Evolutionary conservation across 2,113 vertebrate genomes (phyloP).

Genomic region (Calidris pygmaea): DNA sequence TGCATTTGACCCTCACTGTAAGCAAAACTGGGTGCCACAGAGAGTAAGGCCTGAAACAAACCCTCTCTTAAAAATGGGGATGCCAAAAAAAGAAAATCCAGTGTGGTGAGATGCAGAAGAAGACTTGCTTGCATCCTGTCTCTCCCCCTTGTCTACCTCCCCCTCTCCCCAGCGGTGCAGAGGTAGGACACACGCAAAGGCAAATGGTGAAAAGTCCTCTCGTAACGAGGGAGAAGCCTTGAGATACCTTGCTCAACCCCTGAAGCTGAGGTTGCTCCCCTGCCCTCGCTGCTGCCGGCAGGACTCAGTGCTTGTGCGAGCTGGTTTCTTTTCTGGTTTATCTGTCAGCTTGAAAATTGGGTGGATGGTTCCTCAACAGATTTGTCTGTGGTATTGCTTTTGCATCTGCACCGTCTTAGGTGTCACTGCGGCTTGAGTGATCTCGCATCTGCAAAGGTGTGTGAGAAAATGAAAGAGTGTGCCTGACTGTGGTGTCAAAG

Average conservation of each 20-base stretch:
- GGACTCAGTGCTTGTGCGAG: neutral
- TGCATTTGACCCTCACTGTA: neutral
- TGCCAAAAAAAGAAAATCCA: neutral
- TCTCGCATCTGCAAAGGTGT: neutral
- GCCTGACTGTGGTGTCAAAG: neutral
- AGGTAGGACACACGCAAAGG: neutral
- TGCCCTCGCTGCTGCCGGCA: neutral
- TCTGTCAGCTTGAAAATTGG: neutral
- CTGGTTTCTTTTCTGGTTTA: neutral
- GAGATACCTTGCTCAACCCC: neutral
- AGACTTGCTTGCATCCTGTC: accelerated
- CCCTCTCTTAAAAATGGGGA: neutral
- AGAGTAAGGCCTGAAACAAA: neutral
- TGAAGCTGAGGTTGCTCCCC: neutral
- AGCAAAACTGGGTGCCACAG: neutral
- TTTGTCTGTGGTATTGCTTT: neutral
- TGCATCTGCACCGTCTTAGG: neutral
- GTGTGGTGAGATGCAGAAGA: neutral
- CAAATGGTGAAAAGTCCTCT: neutral
- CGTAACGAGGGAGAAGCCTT: neutral
- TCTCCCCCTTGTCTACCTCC: neutral
- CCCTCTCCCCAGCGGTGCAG: neutral
- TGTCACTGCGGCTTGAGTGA: neutral
- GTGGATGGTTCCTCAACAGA: neutral
- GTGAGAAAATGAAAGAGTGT: neutral